Base-by-base conservation (phyloP, 2,797 vertebrate genomes). In the Harpagifer antarcticus region DNA sequence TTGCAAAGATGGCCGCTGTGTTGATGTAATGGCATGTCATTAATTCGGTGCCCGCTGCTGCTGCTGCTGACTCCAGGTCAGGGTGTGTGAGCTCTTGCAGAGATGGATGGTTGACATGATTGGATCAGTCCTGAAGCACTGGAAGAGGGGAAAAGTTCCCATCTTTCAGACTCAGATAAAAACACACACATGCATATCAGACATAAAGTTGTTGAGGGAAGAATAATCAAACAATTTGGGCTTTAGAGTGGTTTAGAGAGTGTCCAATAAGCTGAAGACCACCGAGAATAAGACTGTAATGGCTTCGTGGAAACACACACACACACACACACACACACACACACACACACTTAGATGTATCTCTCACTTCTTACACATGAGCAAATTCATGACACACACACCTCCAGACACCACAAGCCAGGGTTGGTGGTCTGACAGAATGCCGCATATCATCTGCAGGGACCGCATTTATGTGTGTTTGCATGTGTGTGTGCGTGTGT, bases 371-470 rank as follows among this genome's bases (percentile, higher is more conserved):
- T 66, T 19, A 19, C 45, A 9, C 47, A 49, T 49, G 17, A 49
- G 75, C 45, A 65, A 79, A 78, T 67, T n/a, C 57, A 72, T 78
- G 58, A 67, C 31, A 55, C 73, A 54, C 72, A 67, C 74, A 78
- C 64, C 72, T 79, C 68, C 84, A 91, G 78, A 88, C 78, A 83
- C 83, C 86, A 84, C 87, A 86, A 79, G 68, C 72, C 52, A 49
- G 62, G 70, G 83, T 82, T 77, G 83, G 87, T 85, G 79, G 90
- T 88, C 82, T 83, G 73, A 74, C 55, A 69, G 87, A 90, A 92
- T 90, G 80, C 64, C 16, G 72, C 79, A 88, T 89, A 90, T 88
- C 82, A 88, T 86, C 88, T 88, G 87, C 42, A 48, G 78, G 81
- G 74, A 81, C 79, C 85, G 50, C 56, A 33, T 70, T 65, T 74